phyloP scores from a whole-genome alignment of 2,113 vertebrate genomes.

The Brachypodius melanocephalos region DNA sequence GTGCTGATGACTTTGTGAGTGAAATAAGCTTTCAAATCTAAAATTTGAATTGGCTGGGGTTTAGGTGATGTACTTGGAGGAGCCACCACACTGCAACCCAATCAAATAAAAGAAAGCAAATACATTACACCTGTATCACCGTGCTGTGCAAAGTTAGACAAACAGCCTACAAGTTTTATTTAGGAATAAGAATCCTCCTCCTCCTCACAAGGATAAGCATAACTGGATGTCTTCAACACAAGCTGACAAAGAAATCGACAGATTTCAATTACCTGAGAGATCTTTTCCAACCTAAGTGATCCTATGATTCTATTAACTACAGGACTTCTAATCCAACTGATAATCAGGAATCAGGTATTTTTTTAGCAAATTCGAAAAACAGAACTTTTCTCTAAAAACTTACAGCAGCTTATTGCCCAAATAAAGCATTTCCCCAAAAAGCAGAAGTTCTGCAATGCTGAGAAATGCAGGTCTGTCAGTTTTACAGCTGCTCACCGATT shows the following conservation, averaged over 20 bases:
- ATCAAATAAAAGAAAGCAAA: neutral
- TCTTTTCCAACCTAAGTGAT: neutral
- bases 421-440: neutral
- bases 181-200: neutral
- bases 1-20: neutral
- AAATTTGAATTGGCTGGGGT: neutral
- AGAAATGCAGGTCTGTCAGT: neutral
- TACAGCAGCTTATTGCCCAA: neutral
- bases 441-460: neutral
- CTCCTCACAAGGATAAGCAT: neutral
- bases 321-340: neutral
- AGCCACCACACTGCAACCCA: neutral
- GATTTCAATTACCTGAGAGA: neutral
- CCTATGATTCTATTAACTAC: neutral
- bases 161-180: neutral
- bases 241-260: neutral
- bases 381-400: neutral
- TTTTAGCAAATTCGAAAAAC: neutral
- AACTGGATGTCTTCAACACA: neutral
- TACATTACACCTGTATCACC: no score
- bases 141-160: neutral
- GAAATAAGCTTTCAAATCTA: neutral
- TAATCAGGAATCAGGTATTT: neutral
- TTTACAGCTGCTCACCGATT: conserved; percentile 81
- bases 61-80: neutral